Evolutionary conservation across 2,888 invertebrate species (phyloP).

Genomic region (Andrena bicolor): DNA sequence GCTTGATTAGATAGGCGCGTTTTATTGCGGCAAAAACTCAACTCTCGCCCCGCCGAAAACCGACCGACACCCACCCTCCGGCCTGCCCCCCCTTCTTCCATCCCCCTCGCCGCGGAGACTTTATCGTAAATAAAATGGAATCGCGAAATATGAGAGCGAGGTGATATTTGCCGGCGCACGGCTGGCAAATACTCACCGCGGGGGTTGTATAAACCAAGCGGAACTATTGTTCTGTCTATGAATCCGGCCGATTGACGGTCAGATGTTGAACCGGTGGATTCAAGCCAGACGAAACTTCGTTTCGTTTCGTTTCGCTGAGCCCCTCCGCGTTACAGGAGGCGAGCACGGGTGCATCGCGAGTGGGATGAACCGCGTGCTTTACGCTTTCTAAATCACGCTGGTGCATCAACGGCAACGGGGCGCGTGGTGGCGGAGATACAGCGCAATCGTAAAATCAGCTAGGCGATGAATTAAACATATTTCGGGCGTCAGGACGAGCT

Average conservation of each 20-base stretch:
- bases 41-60: conserved; percentile 68
- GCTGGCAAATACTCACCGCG: conserved; percentile 56
- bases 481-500: too few species aligned
- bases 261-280: conserved; percentile 27
- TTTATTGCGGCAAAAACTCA: conserved; percentile 76
- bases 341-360: too few species aligned
- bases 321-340: too few species aligned
- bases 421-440: too few species aligned
- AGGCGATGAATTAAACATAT: too few species aligned
- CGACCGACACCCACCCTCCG: conserved; percentile 42
- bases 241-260: conserved; percentile 59
- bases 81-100: conserved; percentile 1
- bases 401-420: too few species aligned
- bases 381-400: too few species aligned
- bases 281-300: not conserved
- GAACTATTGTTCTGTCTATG: conserved; percentile 69
- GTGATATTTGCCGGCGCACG: conserved; percentile 62
- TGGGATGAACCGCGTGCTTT: too few species aligned
- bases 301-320: conserved; percentile 13
- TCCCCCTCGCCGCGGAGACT: conserved; percentile 56
- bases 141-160: conserved; percentile 68
- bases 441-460: too few species aligned
- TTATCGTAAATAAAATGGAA: conserved; percentile 75
- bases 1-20: conserved; percentile 78
- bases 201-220: conserved; percentile 63